phyloP scores from a whole-genome alignment of 2,888 invertebrate genomes.

The Odontocolon sp. region DNA sequence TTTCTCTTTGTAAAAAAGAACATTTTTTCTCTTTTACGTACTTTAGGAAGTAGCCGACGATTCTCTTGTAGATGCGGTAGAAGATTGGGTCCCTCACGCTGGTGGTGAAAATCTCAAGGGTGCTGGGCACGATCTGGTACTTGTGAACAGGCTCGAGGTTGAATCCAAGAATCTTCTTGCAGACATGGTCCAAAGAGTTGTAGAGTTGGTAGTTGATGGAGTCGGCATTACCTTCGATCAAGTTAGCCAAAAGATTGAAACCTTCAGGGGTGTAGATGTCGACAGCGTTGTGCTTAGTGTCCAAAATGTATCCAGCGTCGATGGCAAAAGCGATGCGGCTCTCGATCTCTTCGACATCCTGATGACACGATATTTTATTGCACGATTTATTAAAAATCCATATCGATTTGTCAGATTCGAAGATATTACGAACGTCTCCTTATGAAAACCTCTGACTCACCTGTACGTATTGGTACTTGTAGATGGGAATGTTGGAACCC shows the following conservation, averaged over 20 bases:
- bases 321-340: slow-evolving; percentile 68
- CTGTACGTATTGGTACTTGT: slow-evolving; percentile 65
- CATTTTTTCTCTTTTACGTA: slow-evolving; percentile 33
- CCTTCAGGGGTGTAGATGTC: slow-evolving; percentile 77
- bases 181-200: slow-evolving; percentile 82
- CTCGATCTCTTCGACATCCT: slow-evolving; percentile 69
- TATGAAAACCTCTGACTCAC: no score
- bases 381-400: no score
- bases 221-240: slow-evolving; percentile 82
- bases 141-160: slow-evolving; percentile 73
- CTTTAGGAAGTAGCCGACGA: slow-evolving; percentile 81
- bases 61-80: slow-evolving; percentile 85
- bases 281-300: slow-evolving; percentile 49
- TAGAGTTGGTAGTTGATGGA: slow-evolving; percentile 79
- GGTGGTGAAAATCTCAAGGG: slow-evolving; percentile 85
- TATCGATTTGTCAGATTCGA: no score
- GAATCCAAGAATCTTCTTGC: slow-evolving; percentile 80
- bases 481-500: slow-evolving; percentile 61
- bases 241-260: slow-evolving; percentile 82
- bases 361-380: no score
- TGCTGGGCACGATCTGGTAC: slow-evolving; percentile 82
- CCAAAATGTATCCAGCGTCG: slow-evolving; percentile 68
- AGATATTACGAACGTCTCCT: no score
- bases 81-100: slow-evolving; percentile 86
- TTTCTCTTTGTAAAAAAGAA: neutral